Evolutionary conservation across 2,113 vertebrate genomes (phyloP).

Genomic region (Danionella cerebrum): DNA sequence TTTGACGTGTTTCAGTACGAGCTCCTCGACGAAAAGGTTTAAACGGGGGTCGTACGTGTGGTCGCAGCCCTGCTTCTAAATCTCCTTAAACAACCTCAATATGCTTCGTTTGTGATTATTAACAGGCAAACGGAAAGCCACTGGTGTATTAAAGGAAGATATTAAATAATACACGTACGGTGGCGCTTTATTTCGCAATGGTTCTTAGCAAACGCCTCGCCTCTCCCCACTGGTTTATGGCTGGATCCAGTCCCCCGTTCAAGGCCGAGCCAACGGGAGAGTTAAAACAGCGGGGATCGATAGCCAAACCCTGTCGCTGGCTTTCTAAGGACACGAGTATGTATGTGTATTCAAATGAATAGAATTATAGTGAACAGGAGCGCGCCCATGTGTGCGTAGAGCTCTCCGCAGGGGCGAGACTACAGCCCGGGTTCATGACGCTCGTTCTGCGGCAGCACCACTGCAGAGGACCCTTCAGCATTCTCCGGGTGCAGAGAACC

Average conservation of each 20-base stretch:
- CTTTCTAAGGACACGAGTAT: neutral
- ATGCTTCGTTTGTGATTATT: neutral
- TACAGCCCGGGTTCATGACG: neutral
- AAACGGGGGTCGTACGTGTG: neutral
- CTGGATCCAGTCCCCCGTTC: neutral
- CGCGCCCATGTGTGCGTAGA: neutral
- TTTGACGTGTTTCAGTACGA: neutral
- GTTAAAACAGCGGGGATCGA: neutral
- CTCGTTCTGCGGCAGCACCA: conserved; percentile 17
- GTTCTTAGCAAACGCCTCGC: neutral
- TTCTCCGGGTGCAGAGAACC: neutral
- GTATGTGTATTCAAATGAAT: neutral
- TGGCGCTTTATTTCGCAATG: neutral
- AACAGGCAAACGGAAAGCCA: neutral
- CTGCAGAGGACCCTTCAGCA: neutral
- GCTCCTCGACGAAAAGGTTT: neutral
- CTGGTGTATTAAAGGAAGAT: neutral
- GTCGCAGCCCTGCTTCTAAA: neutral
- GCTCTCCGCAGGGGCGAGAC: conserved; percentile 1
- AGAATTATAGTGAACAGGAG: neutral
- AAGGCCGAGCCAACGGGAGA: neutral
- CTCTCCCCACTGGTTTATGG: neutral
- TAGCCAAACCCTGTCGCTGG: neutral
- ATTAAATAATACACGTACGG: neutral
- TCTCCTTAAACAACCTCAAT: neutral